Evolutionary conservation across 2,797 vertebrate species (phyloP).

Genomic region (Ceyx erithaca): DNA sequence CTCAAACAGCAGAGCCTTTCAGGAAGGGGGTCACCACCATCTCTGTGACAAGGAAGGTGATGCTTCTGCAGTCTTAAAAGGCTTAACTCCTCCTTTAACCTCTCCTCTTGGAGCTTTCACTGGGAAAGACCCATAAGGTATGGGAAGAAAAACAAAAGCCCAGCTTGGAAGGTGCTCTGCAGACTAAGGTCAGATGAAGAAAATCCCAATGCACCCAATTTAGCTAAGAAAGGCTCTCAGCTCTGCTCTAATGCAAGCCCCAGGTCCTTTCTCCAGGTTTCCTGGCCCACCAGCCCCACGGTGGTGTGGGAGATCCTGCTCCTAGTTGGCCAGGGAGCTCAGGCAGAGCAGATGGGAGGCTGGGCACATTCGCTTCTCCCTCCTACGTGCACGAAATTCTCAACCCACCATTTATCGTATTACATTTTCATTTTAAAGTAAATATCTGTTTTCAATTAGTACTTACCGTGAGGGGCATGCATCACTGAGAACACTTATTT

Average conservation of each 20-base stretch:
- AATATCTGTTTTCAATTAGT: constrained; percentile 77
- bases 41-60: background rate
- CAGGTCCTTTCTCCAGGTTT: background rate
- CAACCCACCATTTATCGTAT: constrained; percentile 57
- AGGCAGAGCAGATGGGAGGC: background rate
- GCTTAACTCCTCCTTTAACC: background rate
- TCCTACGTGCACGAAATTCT: background rate
- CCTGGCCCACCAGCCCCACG: background rate
- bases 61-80: background rate
- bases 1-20: background rate
- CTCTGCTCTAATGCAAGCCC: background rate
- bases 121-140: background rate
- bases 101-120: background rate
- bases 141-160: background rate
- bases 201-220: rapidly evolving
- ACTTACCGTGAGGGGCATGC: constrained; percentile 65
- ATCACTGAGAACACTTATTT: constrained; percentile 69
- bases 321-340: rapidly evolving
- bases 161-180: background rate
- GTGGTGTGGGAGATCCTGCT: rapidly evolving
- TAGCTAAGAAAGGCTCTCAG: background rate
- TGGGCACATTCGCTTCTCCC: background rate
- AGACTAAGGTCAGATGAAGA: background rate
- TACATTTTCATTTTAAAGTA: constrained; percentile 75
- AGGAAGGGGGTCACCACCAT: background rate